A percentile compares a stretch with the other conserved stretches of the same genome.
Conservation (phyloP, 92 coral and sea anemone genomes). For the Palythoa heliodiscus region DNA sequence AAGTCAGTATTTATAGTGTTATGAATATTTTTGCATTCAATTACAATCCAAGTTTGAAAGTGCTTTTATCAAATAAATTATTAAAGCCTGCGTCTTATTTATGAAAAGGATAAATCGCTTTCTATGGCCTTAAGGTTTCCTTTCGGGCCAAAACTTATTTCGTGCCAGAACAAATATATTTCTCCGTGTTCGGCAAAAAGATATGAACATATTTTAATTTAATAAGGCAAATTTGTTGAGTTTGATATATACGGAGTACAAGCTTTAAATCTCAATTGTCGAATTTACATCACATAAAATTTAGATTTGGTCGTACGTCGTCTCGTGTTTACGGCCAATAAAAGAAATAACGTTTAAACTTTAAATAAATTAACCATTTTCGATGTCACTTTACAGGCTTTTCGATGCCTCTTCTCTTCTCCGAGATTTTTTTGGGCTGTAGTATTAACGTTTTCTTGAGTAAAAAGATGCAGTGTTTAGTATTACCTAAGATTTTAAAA, state of each 20-base stretch:
- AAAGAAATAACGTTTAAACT: slow-evolving; percentile 12
- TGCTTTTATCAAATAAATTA: slow-evolving; percentile 30
- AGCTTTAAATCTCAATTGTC: background rate
- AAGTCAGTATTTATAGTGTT: slow-evolving; percentile 22
- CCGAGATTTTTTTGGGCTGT: too few relatives aligned
- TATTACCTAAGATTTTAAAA: too few relatives aligned
- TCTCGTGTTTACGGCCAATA: background rate
- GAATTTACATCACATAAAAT: background rate
- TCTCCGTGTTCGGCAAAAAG: background rate
- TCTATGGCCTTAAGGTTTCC: background rate
- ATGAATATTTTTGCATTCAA: slow-evolving; percentile 72
- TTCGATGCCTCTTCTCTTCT: too few relatives aligned
- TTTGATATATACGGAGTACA: background rate
- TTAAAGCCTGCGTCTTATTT: slow-evolving; percentile 10
- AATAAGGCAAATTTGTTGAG: background rate
- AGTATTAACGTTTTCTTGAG: too few relatives aligned
- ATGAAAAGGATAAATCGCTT: background rate
- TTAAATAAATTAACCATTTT: background rate
- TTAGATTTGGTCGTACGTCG: background rate
- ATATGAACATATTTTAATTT: background rate
- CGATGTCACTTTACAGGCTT: background rate
- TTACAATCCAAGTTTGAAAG: slow-evolving; percentile 38
- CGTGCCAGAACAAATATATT: background rate
- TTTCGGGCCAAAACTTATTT: background rate
- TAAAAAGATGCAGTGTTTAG: too few relatives aligned